These are phyloP conservation scores for Drosophila quinaria DNA, from an alignment of 2,888 invertebrate genomes.

Conservation along the genomic window DNA sequence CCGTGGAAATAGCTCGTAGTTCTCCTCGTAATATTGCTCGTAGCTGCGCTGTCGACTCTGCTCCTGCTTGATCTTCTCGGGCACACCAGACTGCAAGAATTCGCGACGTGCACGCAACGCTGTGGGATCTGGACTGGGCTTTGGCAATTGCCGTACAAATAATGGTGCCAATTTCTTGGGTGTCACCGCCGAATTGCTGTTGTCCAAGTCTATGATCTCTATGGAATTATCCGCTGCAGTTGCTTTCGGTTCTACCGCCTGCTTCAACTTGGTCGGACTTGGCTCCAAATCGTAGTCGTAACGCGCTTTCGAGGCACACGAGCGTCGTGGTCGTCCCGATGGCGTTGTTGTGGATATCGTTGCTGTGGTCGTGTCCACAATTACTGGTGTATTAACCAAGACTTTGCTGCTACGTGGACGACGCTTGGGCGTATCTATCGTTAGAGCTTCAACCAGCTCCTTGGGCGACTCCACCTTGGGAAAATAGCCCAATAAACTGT, in stretches of 20 bases:
- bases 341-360: constrained; percentile 21
- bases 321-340: constrained; percentile 79
- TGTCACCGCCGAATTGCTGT: constrained; percentile 63
- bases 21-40: constrained; percentile 62
- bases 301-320: constrained; percentile 81
- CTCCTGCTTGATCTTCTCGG: constrained; percentile 88
- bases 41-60: constrained; percentile 84
- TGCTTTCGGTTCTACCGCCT: constrained; percentile 8
- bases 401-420: constrained; percentile 39
- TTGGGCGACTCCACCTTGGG: constrained; percentile 85
- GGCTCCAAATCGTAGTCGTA: constrained; percentile 82
- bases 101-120: constrained; percentile 89
- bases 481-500: constrained; percentile 88
- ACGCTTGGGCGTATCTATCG: constrained; percentile 51
- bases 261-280: constrained; percentile 67
- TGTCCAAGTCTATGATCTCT: constrained; percentile 80
- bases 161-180: constrained; percentile 90
- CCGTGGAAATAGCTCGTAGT: constrained; percentile 87
- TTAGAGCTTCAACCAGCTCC: constrained; percentile 16
- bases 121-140: constrained; percentile 87
- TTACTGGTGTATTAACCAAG: constrained; percentile 7
- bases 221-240: constrained; percentile 28
- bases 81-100: constrained; percentile 91
- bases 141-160: constrained; percentile 87
- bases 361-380: constrained; percentile 4